phyloP scores from a whole-genome alignment of 2,113 vertebrate species.

The Catharus fuscescens region DNA sequence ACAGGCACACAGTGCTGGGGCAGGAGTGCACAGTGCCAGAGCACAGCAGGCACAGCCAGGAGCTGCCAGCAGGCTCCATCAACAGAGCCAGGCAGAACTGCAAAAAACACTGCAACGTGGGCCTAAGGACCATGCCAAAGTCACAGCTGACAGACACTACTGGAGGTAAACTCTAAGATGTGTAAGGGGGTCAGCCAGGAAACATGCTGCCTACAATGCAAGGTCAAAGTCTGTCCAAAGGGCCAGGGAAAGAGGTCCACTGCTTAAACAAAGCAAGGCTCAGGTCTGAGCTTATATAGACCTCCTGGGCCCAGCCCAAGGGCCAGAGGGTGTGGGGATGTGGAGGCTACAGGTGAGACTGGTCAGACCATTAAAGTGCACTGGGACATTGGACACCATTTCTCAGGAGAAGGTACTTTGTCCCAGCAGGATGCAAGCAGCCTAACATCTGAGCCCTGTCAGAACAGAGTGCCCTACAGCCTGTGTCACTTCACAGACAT shows the following conservation, averaged over 20 bases:
- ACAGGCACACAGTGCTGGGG: fast-evolving
- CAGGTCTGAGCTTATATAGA: background rate
- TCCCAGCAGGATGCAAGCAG: background rate
- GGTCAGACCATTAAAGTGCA: background rate
- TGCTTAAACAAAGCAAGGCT: background rate
- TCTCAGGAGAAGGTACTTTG: background rate
- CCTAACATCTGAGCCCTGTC: background rate
- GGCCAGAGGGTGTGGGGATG: background rate
- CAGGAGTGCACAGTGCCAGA: background rate
- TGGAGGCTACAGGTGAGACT: background rate
- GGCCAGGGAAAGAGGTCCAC: fast-evolving
- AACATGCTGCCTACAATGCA: background rate
- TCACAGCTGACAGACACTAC: background rate
- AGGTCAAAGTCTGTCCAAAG: background rate
- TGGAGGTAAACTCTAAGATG: background rate
- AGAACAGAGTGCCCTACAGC: fast-evolving
- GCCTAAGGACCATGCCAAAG: background rate
- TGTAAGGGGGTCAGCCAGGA: fast-evolving
- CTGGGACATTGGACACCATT: background rate
- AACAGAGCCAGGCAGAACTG: background rate
- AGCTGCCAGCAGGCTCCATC: background rate
- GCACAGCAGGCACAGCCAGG: background rate
- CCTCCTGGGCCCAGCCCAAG: background rate
- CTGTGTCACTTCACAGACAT: fast-evolving
- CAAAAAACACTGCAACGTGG: fast-evolving